Conservation (phyloP, 2,888 invertebrate species). For the Sericinus montela region DNA sequence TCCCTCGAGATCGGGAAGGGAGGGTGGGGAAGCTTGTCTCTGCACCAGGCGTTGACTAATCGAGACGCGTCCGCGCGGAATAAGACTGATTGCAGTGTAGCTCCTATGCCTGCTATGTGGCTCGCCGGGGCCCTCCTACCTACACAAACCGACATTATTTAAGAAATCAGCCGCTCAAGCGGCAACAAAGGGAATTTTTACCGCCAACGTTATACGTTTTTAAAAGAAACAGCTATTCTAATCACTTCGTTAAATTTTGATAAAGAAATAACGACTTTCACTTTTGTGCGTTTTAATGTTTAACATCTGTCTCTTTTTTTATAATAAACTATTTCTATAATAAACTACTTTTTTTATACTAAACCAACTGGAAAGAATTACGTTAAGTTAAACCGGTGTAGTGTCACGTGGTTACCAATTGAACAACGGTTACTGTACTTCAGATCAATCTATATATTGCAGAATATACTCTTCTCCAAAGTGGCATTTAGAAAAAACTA, state of each 20-base stretch:
- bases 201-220: constrained; percentile 44
- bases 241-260: not conserved
- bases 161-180: constrained; percentile 74
- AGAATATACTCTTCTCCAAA: no score
- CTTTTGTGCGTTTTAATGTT: no score
- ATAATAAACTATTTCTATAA: no score
- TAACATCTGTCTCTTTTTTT: no score
- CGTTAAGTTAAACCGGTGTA: no score
- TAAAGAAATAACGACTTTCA: not conserved
- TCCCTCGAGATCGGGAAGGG: constrained; percentile 40
- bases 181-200: constrained; percentile 73
- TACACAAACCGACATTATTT: constrained; percentile 74
- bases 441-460: no score
- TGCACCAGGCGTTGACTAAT: constrained; percentile 77
- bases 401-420: no score
- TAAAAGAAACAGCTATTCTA: not conserved
- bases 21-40: constrained; percentile 68
- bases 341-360: no score
- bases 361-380: no score
- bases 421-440: no score
- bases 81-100: constrained; percentile 74
- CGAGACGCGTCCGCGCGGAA: constrained; percentile 76
- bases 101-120: constrained; percentile 72
- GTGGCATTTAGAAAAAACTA: no score
- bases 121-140: constrained; percentile 60